Conservation (phyloP, 2,113 vertebrate genomes). For the Indri indri region DNA sequence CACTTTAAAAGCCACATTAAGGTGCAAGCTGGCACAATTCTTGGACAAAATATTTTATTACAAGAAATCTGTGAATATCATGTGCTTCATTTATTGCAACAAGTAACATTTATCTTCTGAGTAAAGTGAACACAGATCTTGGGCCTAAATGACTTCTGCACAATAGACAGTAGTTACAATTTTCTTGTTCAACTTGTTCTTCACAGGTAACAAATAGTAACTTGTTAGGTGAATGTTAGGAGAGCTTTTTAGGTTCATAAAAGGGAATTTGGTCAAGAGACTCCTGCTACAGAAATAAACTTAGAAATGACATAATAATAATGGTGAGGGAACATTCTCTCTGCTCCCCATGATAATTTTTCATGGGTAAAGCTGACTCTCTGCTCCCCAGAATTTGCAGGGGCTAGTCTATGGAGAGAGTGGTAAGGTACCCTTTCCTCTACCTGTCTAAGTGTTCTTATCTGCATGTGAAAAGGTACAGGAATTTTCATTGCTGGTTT, state of each 20-base stretch:
- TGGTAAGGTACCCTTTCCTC: background rate
- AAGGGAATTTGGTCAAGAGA: background rate
- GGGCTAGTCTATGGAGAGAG: background rate
- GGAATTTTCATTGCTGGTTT: background rate
- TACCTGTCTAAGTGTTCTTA: rapidly evolving
- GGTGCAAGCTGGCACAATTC: background rate
- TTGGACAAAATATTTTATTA: slow-evolving; percentile 35
- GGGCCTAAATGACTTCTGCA: background rate
- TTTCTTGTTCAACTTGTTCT: background rate
- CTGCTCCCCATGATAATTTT: background rate
- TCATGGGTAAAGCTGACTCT: background rate
- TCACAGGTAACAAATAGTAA: background rate
- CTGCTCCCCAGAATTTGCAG: background rate
- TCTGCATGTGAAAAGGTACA: background rate
- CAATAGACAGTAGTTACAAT: background rate
- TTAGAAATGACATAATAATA: background rate
- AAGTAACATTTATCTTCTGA: background rate
- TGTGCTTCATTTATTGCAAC: background rate
- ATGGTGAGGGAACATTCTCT: background rate
- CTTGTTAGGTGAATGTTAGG: background rate
- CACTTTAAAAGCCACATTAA: slow-evolving; percentile 41
- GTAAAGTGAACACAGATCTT: background rate
- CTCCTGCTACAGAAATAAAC: background rate
- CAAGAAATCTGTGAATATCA: background rate
- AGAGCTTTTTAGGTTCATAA: background rate